Evolutionary conservation across 35 echinoderm and acorn worm species (phyloP).

Genomic region (Ophiothrix spiculata): DNA sequence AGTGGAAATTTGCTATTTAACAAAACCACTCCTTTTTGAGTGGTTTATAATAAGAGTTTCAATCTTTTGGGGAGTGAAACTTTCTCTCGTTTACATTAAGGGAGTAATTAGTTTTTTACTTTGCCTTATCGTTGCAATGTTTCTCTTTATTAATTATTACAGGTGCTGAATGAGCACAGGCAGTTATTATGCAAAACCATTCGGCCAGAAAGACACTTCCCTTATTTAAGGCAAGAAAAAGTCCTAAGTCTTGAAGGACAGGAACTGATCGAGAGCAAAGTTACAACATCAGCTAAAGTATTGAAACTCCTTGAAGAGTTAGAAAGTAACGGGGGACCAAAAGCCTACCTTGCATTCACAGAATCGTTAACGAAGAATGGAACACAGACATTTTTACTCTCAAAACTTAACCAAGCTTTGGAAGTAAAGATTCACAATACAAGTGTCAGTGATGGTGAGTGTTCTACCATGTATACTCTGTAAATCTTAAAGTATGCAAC

Average conservation of each 20-base stretch:
- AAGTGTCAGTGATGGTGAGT: not conserved
- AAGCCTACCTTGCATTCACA: not conserved
- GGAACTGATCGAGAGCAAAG: not conserved
- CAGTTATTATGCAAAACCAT: slow-evolving; percentile 12
- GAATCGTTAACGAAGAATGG: slow-evolving; percentile 4
- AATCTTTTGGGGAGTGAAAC: too few species aligned
- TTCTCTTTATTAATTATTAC: not conserved
- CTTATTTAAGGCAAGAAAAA: not conserved
- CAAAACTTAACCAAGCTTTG: slow-evolving; percentile 4
- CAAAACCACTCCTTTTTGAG: too few species aligned
- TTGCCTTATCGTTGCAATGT: too few species aligned
- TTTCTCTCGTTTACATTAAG: too few species aligned
- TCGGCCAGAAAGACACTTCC: not conserved
- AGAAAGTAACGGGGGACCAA: slow-evolving; percentile 23
- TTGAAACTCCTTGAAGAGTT: slow-evolving; percentile 15
- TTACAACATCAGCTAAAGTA: not conserved
- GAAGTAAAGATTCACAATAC: not conserved
- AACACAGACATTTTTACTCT: slow-evolving; percentile 4
- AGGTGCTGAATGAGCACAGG: slow-evolving; percentile 25
- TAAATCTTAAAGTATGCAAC: too few species aligned
- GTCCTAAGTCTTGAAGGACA: slow-evolving; percentile 17
- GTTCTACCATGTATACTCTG: not conserved
- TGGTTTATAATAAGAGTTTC: too few species aligned
- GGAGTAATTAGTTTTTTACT: too few species aligned
- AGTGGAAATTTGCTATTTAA: too few species aligned